Percentiles rank a stretch among this genome's conserved stretches.
These are phyloP conservation scores for Gobio occitaniae DNA, from an alignment of 2,797 vertebrate species.

Conservation along the genomic window DNA sequence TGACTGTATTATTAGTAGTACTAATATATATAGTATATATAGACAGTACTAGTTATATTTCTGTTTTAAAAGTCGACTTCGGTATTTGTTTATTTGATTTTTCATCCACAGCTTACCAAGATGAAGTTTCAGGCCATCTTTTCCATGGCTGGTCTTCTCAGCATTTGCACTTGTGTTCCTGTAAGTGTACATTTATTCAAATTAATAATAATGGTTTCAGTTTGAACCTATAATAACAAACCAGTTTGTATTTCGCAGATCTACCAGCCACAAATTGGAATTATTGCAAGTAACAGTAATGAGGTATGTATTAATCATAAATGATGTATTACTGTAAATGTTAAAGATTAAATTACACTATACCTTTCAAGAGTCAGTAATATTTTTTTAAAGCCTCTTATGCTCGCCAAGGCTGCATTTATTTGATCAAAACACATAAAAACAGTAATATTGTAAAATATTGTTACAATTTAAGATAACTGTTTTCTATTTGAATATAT, in stretches of 20 bases:
- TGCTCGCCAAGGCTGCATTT: background rate
- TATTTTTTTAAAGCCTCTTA: background rate
- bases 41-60: background rate
- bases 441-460: background rate
- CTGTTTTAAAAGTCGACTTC: background rate
- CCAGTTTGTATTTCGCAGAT: slow-evolving; percentile 33
- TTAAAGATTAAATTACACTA: background rate
- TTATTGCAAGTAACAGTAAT: slow-evolving; percentile 61
- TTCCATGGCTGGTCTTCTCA: slow-evolving; percentile 38
- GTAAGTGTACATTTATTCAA: slow-evolving; percentile 45
- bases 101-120: slow-evolving; percentile 29
- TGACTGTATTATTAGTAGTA: background rate
- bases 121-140: slow-evolving; percentile 51
- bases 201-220: background rate
- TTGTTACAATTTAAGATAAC: background rate
- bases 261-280: slow-evolving; percentile 55
- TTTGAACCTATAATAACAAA: background rate
- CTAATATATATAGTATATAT: background rate
- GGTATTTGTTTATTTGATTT: background rate
- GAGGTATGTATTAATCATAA: slow-evolving; percentile 40
- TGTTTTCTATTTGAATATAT: background rate
- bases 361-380: background rate
- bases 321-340: too few species aligned
- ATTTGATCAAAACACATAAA: background rate
- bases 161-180: slow-evolving; percentile 44